Percentiles rank a stretch among this genome's conserved stretches.
These are phyloP conservation scores for Triplophysa yarkandensis DNA, from an alignment of 2,797 vertebrate species.

Conservation along the genomic window DNA sequence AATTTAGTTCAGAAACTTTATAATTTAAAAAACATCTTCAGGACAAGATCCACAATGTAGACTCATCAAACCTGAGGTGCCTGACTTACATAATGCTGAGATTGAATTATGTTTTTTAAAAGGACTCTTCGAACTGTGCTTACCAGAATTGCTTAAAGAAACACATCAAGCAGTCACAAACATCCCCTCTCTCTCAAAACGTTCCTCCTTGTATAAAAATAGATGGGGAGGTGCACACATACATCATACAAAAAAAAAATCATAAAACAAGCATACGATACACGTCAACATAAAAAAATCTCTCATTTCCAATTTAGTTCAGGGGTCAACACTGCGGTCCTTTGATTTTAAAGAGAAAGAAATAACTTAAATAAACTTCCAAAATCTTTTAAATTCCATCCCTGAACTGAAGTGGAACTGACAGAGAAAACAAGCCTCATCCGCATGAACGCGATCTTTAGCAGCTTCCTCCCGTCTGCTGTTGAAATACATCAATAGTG, in stretches of 20 bases:
- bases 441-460: slow-evolving; percentile 48
- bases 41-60: slow-evolving; percentile 13
- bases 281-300: not conserved
- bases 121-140: slow-evolving; percentile 2
- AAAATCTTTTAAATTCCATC: slow-evolving; percentile 14
- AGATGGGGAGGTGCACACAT: slow-evolving; percentile 16
- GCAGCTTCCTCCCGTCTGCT: slow-evolving; percentile 87
- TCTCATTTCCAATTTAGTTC: slow-evolving; percentile 17
- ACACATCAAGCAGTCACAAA: slow-evolving; percentile 15
- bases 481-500: slow-evolving; percentile 92
- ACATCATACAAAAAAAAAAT: slow-evolving; percentile 24
- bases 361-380: slow-evolving; percentile 21
- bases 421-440: slow-evolving; percentile 10
- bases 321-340: slow-evolving; percentile 15
- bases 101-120: not conserved
- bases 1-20: slow-evolving; percentile 40
- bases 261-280: slow-evolving; percentile 23
- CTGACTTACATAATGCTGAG: slow-evolving; percentile 3
- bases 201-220: slow-evolving; percentile 17
- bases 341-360: not conserved
- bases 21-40: slow-evolving; percentile 46
- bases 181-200: slow-evolving; percentile 26
- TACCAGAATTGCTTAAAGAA: not conserved
- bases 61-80: slow-evolving; percentile 35
- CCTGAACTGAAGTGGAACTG: slow-evolving; percentile 15